Conservation (phyloP, 2,797 vertebrate genomes). For the Sparus aurata region DNA sequence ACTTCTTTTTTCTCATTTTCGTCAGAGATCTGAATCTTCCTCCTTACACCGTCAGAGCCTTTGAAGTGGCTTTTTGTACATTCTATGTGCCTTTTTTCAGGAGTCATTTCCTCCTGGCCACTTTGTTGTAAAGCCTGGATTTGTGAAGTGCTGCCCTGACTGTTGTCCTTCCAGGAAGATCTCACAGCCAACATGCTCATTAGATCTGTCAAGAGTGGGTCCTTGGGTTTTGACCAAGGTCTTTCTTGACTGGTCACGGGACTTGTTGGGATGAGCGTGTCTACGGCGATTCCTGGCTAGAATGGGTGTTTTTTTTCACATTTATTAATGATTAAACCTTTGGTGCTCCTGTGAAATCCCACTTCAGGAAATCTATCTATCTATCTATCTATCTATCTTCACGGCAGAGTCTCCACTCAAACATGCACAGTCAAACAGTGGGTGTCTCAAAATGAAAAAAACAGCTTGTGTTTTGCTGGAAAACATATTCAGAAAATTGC, state of each 20-base stretch:
- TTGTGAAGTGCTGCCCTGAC: conserved; percentile 57
- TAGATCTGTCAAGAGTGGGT: conserved; percentile 57
- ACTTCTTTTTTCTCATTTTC: conserved; percentile 51
- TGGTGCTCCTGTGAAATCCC: conserved; percentile 18
- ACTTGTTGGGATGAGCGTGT: conserved; percentile 35
- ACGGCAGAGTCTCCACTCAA: not conserved
- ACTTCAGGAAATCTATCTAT: not conserved
- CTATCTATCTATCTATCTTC: not conserved
- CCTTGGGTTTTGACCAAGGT: conserved; percentile 51
- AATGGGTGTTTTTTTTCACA: conserved; percentile 11
- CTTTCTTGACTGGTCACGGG: conserved; percentile 26
- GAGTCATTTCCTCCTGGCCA: conserved; percentile 50
- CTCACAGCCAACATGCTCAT: conserved; percentile 60
- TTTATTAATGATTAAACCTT: conserved; percentile 25
- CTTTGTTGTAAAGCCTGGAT: conserved; percentile 51
- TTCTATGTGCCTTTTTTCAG: conserved; percentile 43
- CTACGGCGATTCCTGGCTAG: conserved; percentile 10
- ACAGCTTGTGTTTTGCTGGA: not conserved
- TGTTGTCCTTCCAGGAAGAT: conserved; percentile 59
- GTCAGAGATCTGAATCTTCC: conserved; percentile 39
- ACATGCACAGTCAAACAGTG: not conserved
- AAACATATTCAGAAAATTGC: conserved; percentile 1
- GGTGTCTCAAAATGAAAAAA: not conserved
- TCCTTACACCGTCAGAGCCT: conserved; percentile 26
- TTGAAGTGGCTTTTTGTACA: conserved; percentile 60